Base-by-base conservation (phyloP, 2,113 vertebrate genomes). In the Podarcis raffonei region DNA sequence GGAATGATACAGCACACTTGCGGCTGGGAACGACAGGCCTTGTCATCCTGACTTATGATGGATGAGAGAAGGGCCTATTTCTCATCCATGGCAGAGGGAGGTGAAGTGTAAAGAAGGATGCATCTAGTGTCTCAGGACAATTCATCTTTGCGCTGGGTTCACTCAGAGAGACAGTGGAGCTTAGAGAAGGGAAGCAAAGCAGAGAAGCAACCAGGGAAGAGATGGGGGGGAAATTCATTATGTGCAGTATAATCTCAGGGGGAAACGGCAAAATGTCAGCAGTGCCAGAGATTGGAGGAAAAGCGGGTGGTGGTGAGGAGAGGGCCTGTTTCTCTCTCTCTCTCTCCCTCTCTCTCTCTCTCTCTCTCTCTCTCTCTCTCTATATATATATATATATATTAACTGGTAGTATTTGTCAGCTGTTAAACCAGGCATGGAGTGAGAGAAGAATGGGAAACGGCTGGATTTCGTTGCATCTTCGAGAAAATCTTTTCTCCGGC, bases 21-120 rank as follows among this genome's bases (percentile, higher is more conserved):
- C 48, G 88, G 93, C 2, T 83, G 85, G 83, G 95, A 94, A 2
- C n/a, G 75, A 94, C 94, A 94, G 95, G 30, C 92, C 91, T 53
- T 96, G 96, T 97, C 97, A 95, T 0, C 2, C 95, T 92, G 96
- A 95, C 95, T 94, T 93, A 94, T 96, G 96, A 97, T 96, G 95
- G 96, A 97, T 97, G 96, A 95, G 96, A 94, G 66, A 82, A 95
- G 94, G 95, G 94, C 90, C 95, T n/a, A 96, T 97, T 96, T 95
- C 94, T 97, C 95, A 91, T 95, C 93, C 48, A n/a, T 20, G 62
- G 87, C 48, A 87, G 94, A 92, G 88, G 93, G 95, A 96, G 87
- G 94, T 89, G 94, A 91, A 94, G 96, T 96, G 95, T 95, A 95
- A 97, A 97, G 96, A 96, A 96, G 92, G 95, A 96, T 95, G 94